phyloP scores from a whole-genome alignment of 2,888 invertebrate species.

The Folsomia manolachei region DNA sequence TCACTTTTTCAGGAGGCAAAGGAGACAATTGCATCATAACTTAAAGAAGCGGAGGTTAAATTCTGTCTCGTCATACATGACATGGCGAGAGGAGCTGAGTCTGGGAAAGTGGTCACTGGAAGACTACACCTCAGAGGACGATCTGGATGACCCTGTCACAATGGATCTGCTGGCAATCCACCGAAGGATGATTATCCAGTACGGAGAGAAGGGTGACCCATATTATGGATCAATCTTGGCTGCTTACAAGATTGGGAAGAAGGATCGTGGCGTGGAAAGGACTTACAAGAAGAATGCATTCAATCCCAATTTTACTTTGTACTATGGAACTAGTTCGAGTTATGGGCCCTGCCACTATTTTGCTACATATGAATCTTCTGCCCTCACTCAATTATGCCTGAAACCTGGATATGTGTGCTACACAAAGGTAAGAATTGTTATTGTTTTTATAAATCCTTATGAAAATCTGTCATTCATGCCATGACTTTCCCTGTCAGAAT shows the following conservation, averaged over 20 bases:
- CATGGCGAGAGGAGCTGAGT: no score
- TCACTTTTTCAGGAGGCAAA: no score
- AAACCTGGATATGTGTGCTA: not conserved
- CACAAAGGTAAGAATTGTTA: not conserved
- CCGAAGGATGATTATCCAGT: no score
- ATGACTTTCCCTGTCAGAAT: no score
- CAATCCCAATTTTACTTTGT: not conserved
- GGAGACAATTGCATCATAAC: conserved; percentile 57
- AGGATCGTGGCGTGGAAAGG: not conserved
- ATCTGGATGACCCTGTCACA: no score
- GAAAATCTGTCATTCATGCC: no score
- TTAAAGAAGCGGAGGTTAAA: no score
- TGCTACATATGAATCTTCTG: not conserved
- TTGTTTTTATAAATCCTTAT: not conserved
- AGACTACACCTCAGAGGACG: no score
- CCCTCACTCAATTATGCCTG: not conserved
- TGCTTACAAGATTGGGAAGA: not conserved
- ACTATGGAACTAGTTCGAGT: not conserved
- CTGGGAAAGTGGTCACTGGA: no score
- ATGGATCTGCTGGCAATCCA: no score
- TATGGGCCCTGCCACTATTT: not conserved
- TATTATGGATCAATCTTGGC: not conserved
- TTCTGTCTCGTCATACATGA: no score
- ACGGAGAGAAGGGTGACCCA: no score
- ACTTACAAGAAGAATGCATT: not conserved